Evolutionary conservation across 2,888 invertebrate genomes (phyloP).

Genomic region (Sycophila texana): DNA sequence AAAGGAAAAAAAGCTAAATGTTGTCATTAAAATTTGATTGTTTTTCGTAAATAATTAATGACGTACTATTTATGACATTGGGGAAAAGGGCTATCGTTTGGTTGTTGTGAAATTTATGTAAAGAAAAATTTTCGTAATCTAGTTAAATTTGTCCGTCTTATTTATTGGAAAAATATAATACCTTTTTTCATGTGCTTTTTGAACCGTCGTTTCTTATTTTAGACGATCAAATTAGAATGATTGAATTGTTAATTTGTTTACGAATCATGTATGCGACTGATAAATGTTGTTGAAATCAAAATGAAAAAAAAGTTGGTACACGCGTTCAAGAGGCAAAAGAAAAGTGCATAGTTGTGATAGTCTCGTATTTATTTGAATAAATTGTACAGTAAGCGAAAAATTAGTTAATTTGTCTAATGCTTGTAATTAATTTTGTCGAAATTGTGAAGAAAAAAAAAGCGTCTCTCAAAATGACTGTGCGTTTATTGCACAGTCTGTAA

Average conservation of each 20-base stretch:
- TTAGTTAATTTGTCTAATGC: constrained; percentile 29
- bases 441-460: constrained; percentile 15
- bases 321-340: constrained; percentile 47
- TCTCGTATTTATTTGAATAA: constrained; percentile 70
- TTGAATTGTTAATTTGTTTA: constrained; percentile 34
- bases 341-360: constrained; percentile 67
- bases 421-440: constrained; percentile 42
- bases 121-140: constrained; percentile 12
- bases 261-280: constrained; percentile 24
- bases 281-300: constrained; percentile 46
- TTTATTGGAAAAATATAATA: constrained; percentile 28
- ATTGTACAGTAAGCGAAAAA: constrained; percentile 49
- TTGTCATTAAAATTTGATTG: constrained; percentile 30
- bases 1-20: background rate
- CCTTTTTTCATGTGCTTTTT: background rate
- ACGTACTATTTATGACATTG: constrained; percentile 9
- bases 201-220: constrained; percentile 34
- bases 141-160: constrained; percentile 20
- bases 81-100: constrained; percentile 2
- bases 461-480: constrained; percentile 52
- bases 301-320: constrained; percentile 47
- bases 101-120: constrained; percentile 17
- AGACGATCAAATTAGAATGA: constrained; percentile 30
- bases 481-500: constrained; percentile 62
- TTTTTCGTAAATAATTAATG: constrained; percentile 26